Evolutionary conservation across 2,113 vertebrate species (phyloP).

Genomic region (Malaclemys terrapin): DNA sequence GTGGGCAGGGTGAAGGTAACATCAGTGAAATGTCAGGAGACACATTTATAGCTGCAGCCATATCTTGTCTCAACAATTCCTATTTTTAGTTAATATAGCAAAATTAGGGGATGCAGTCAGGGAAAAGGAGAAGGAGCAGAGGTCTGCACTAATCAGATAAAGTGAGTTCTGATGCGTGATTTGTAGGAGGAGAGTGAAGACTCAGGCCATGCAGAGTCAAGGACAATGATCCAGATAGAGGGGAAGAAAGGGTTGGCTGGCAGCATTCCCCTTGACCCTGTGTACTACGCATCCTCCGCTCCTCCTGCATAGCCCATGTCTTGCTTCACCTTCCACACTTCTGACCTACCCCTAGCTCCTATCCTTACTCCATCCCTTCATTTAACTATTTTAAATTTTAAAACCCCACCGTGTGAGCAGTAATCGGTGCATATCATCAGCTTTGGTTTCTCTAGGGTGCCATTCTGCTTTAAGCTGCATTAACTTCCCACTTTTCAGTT

Average conservation of each 20-base stretch:
- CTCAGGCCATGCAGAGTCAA: not conserved
- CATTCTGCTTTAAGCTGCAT: no score
- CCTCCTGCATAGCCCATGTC: no score
- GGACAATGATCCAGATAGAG: not conserved
- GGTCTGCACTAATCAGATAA: not conserved
- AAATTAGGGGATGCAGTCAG: not conserved
- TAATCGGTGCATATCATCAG: no score
- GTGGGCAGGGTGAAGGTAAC: not conserved
- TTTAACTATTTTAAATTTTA: no score
- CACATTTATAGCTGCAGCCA: not conserved
- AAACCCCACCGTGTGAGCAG: no score
- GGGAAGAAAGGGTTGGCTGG: not conserved
- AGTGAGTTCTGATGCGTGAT: not conserved
- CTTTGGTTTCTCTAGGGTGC: no score
- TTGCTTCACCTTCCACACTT: no score
- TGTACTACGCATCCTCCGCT: not conserved
- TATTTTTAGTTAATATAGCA: not conserved
- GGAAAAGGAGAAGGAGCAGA: not conserved
- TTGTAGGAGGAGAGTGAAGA: not conserved
- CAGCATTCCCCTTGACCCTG: not conserved
- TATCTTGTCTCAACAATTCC: not conserved
- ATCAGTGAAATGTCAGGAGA: not conserved
- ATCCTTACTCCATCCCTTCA: no score
- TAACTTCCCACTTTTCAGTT: no score
- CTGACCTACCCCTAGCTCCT: no score